Base-by-base conservation (phyloP, 2,888 invertebrate species). In the Serrognathus titanus region DNA sequence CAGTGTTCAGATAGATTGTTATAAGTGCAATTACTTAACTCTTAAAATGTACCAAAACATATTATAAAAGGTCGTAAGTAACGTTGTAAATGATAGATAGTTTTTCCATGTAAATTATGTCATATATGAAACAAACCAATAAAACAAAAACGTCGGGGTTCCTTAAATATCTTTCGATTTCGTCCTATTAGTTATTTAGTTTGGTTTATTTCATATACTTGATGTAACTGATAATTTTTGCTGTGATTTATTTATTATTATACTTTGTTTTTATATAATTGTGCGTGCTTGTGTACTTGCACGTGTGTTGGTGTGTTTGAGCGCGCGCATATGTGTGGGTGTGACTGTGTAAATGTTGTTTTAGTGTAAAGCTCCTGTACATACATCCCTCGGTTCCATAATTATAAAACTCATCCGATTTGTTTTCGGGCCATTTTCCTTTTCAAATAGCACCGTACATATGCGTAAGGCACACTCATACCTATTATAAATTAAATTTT, bases 201-300 rank as follows among this genome's bases (percentile, higher is more conserved):
- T 20, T 59, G 57, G 58, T 59, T 55, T 57, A 58, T 55, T 57
- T 55, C 52, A 59, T 59, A 57, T 49, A 50, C 37, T 43, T 16
- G 49, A 56, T 56, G 52, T 43, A 43, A 52, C 59, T 58, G 60
- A 60, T 59, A 60, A 61, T 58, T 66, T 66, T 50, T 60, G 61
- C 67, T 67, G 65, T 67, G 67, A 67, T 67, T 67, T 65, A 60
- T 62, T 65, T 65, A 62, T 63, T 61, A 57, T 64, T 31, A 31
- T 31, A 31, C 24, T 31, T 31, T 31, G 24, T 31, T 31, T 31
- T 31, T 31, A 59, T 63, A 62, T 53, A 63, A 62, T 59, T 62
- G 55, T 61, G 24, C 24, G 24, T 31, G 24, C 24, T 31, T 31
- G 7, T 31, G 24, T 5, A 31, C 1, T 31, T 31, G 24, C 7